These are phyloP conservation scores for Drosophila tsacasi DNA, from an alignment of 1,140 invertebrate genomes.

Conservation along the genomic window DNA sequence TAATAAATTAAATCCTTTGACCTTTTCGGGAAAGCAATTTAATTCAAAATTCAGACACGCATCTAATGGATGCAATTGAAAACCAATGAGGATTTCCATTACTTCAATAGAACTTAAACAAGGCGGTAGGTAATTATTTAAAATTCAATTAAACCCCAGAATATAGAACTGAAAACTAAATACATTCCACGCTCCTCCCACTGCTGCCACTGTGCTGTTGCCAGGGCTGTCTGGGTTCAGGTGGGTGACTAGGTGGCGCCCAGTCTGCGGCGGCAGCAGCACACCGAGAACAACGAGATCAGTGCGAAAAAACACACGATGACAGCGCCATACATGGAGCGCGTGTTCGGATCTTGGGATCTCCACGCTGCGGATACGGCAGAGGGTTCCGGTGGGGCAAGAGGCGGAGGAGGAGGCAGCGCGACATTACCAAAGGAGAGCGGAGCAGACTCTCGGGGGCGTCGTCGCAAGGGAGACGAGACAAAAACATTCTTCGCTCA, in stretches of 20 bases:
- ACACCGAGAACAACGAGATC: constrained; percentile 27
- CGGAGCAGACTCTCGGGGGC: constrained; percentile 3
- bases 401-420: not conserved
- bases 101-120: not conserved
- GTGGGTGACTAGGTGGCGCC: constrained; percentile 64
- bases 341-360: constrained; percentile 54
- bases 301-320: constrained; percentile 28
- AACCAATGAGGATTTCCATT: not conserved
- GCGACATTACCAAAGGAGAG: constrained; percentile 1
- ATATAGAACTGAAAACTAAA: not conserved
- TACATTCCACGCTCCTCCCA: not conserved
- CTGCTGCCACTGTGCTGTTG: constrained; percentile 30
- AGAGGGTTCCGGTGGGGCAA: constrained; percentile 20
- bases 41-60: not conserved
- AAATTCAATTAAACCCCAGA: not conserved
- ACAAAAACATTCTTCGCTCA: constrained; percentile 74
- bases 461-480: constrained; percentile 17
- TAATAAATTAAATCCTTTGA: not conserved
- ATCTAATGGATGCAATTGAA: not conserved
- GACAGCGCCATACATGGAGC: constrained; percentile 73
- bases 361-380: not conserved
- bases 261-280: constrained; percentile 56
- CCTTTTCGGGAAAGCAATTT: not conserved
- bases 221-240: constrained; percentile 36
- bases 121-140: too few relatives aligned